A percentile compares a stretch with the other conserved stretches of the same genome.
Conservation (phyloP, 2,797 vertebrate species). For the Pangasius sanitwongsei region DNA sequence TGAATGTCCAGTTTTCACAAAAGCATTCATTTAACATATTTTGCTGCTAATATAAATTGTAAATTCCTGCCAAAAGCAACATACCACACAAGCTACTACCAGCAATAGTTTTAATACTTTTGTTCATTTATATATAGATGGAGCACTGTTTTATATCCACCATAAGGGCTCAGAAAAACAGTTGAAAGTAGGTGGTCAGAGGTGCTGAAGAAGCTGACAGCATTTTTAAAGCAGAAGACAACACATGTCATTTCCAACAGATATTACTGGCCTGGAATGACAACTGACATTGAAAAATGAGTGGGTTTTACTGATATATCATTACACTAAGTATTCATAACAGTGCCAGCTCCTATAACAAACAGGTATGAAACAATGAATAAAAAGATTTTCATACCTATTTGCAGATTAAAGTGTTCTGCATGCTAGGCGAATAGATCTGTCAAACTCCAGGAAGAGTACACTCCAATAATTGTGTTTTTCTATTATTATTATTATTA, state of each 20-base stretch:
- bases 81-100: constrained; percentile 2
- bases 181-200: constrained; percentile 16
- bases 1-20: background rate
- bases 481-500: background rate
- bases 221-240: constrained; percentile 14
- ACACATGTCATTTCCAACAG: constrained; percentile 1
- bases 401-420: constrained; percentile 16
- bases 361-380: background rate
- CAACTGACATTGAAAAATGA: background rate
- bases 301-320: background rate
- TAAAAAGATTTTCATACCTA: background rate
- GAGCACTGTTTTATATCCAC: background rate
- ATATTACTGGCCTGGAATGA: constrained; percentile 34
- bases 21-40: background rate
- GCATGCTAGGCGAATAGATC: constrained; percentile 2
- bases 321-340: background rate
- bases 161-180: constrained; percentile 6
- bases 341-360: background rate
- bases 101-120: background rate
- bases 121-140: background rate
- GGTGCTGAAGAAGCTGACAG: constrained; percentile 6
- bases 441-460: background rate
- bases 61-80: background rate
- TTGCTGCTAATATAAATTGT: constrained; percentile 16
- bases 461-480: background rate